phyloP scores from a whole-genome alignment of 1,140 invertebrate species.

The Copidosoma floridanum region DNA sequence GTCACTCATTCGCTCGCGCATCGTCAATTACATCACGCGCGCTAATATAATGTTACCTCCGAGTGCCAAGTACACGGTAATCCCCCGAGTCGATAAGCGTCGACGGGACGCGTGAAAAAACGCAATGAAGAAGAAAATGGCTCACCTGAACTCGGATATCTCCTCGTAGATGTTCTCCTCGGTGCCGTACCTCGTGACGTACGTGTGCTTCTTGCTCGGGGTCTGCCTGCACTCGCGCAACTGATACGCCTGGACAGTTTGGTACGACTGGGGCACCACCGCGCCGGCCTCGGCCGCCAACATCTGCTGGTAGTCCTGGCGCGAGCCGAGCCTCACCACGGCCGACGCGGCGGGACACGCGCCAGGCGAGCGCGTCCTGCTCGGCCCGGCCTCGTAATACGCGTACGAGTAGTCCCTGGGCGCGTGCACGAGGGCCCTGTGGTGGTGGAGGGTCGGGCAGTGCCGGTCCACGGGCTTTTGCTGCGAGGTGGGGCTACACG shows the following conservation, averaged over 20 bases:
- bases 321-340: slow-evolving; percentile 40
- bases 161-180: slow-evolving; percentile 88
- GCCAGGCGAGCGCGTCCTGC: slow-evolving; percentile 37
- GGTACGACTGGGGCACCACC: slow-evolving; percentile 12
- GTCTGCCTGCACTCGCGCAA: slow-evolving; percentile 27
- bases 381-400: slow-evolving; percentile 71
- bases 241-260: slow-evolving; percentile 2
- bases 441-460: slow-evolving; percentile 54
- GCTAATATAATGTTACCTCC: too few species aligned
- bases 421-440: slow-evolving; percentile 54
- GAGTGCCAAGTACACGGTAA: too few species aligned
- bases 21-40: too few species aligned
- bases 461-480: neutral
- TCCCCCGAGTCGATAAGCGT: too few species aligned
- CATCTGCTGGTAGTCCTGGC: slow-evolving; percentile 34
- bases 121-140: too few species aligned
- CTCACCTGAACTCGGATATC: slow-evolving; percentile 63
- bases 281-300: slow-evolving; percentile 33
- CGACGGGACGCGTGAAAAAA: too few species aligned
- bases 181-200: slow-evolving; percentile 75
- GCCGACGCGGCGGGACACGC: slow-evolving; percentile 28
- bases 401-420: slow-evolving; percentile 70
- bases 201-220: slow-evolving; percentile 63
- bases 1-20: too few species aligned
- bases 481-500: slow-evolving; percentile 19